Conservation (phyloP, 2,113 vertebrate genomes). For the Phodopus roborovskii region DNA sequence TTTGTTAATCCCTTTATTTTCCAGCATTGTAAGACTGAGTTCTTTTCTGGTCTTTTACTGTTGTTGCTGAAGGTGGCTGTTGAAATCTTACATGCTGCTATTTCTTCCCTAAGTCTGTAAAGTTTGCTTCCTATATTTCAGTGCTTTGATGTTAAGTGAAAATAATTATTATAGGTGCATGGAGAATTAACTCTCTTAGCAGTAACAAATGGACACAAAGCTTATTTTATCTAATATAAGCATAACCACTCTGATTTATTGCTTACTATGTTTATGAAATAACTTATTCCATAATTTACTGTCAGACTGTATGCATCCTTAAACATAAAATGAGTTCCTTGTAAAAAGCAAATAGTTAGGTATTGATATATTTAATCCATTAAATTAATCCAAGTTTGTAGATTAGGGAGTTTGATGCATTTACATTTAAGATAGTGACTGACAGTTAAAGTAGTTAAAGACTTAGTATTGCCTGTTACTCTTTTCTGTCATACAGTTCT, state of each 20-base stretch:
- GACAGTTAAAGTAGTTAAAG: background rate
- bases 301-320: background rate
- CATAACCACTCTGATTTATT: background rate
- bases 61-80: background rate
- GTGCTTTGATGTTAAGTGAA: background rate
- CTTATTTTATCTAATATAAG: background rate
- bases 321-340: background rate
- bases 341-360: background rate
- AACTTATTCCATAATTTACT: background rate
- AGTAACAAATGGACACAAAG: too few species aligned
- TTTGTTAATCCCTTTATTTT: background rate
- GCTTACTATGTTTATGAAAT: background rate
- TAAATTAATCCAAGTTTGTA: background rate
- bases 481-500: background rate
- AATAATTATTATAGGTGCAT: background rate
- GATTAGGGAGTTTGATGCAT: background rate
- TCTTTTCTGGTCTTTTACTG: background rate
- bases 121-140: background rate
- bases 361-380: background rate
- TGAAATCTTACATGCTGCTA: background rate
- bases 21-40: background rate
- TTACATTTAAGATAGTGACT: background rate
- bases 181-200: background rate
- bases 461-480: background rate
- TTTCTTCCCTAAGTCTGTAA: background rate